Percentiles rank a stretch among this genome's conserved stretches.
Conservation (phyloP, 2,113 vertebrate species). For the Himantopus leucocephalus region DNA sequence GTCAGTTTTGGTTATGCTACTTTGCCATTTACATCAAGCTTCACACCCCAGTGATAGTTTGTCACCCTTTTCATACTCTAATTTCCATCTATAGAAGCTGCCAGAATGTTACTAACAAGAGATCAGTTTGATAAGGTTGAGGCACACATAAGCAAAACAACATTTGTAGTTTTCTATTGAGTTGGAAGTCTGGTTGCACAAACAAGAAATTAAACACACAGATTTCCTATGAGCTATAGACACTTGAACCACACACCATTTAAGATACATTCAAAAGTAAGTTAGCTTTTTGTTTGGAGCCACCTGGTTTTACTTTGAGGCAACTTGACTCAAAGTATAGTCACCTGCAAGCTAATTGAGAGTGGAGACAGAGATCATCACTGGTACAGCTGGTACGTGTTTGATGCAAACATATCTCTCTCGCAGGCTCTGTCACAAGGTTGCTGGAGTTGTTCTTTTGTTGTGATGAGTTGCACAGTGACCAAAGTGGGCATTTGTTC, state of each 20-base stretch:
- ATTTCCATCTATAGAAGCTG: not conserved
- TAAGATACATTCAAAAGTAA: not conserved
- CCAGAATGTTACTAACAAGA: not conserved
- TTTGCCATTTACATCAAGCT: not conserved
- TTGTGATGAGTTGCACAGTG: not conserved
- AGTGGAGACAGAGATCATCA: not conserved
- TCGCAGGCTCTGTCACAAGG: not conserved
- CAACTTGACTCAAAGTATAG: not conserved
- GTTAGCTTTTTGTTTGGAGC: not conserved
- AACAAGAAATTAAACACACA: not conserved
- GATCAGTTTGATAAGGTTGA: not conserved
- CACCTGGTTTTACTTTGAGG: not conserved
- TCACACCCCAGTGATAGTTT: not conserved
- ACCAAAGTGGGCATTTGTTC: not conserved
- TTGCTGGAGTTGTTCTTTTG: not conserved
- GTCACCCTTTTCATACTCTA: not conserved
- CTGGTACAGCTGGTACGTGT: fast-evolving
- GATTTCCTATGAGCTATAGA: not conserved
- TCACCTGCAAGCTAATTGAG: not conserved
- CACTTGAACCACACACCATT: not conserved
- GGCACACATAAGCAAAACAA: not conserved
- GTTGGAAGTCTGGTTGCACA: not conserved
- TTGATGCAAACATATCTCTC: not conserved
- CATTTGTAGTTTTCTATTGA: not conserved
- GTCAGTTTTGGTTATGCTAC: not conserved